Base-by-base conservation (phyloP, 2,888 invertebrate genomes). In the Troides oblongomaculatus region DNA sequence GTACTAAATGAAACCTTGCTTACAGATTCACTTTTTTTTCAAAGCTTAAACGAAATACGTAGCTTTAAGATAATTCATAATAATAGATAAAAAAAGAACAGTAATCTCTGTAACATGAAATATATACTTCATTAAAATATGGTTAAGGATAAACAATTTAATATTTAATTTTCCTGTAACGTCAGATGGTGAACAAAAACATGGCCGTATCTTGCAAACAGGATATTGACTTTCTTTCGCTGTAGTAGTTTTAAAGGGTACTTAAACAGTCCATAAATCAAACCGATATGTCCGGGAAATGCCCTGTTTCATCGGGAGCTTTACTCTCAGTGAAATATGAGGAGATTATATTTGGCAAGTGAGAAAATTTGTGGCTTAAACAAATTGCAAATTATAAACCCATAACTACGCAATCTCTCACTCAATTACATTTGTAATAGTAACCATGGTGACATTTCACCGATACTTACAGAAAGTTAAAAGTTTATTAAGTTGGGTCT, bases 241-340 rank as follows among this genome's bases (percentile, higher is more conserved):
- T 78, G 85, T 85, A 85, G 88, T 85, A 86, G 88, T 89, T 90
- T 89, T 86, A 87, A 90, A 84, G 85, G 87, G 87, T 86, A 84
- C 86, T 89, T 88, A 85, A 84, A 85, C 82, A 90, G 87, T 89
- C 80, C 82, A 89, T 90, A 91, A 91, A 90, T 91, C 91, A 91
- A 83, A 84, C 79, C 83, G 90, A 89, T 89, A 89, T 85, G 89
- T 88, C 87, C 82, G 79, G 79, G 81, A 84, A 86, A 84, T 83
- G 79, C 86, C 87, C 85, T 83, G 86, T 86, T 89, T 90, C 90
- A 88, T 89, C 87, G 89, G 82, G 77, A 81, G 84, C 85, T 86
- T 84, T 82, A 84, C 80, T 79, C 79, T 77, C 78, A 67, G 81
- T 91, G 87, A 90, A 88, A 88, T 90, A 91, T 88, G 82, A 83